phyloP scores from a whole-genome alignment of 2,797 vertebrate genomes.

The Apogon talboti region DNA sequence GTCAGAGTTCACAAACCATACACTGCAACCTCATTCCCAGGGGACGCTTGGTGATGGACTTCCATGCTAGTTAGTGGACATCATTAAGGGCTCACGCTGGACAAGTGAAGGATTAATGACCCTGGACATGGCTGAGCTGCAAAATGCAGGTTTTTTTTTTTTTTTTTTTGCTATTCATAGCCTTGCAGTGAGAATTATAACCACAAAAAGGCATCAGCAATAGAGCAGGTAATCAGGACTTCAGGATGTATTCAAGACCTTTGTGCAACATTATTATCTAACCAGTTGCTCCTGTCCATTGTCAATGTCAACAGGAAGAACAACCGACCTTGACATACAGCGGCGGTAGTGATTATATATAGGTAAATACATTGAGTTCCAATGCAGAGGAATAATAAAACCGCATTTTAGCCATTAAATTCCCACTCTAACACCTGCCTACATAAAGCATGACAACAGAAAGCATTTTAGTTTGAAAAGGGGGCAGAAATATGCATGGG shows the following conservation, averaged over 20 bases:
- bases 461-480: conserved; percentile 38
- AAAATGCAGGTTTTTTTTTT: neutral
- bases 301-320: neutral
- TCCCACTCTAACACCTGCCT: conserved; percentile 20
- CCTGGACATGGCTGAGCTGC: conserved; percentile 15
- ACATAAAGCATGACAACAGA: conserved; percentile 33
- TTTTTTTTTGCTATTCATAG: neutral
- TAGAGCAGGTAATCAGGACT: neutral
- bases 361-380: conserved; percentile 6
- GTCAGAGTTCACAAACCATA: conserved; percentile 70
- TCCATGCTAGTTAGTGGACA: conserved; percentile 62
- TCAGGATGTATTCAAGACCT: conserved; percentile 5
- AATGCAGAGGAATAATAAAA: conserved; percentile 23
- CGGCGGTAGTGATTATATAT: conserved; percentile 10
- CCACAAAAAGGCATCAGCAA: neutral
- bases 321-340: conserved; percentile 7
- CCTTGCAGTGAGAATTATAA: conserved; percentile 6
- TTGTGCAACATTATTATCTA: conserved; percentile 6
- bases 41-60: conserved; percentile 68
- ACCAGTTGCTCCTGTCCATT: conserved; percentile 1
- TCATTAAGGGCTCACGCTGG: conserved; percentile 58
- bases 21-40: conserved; percentile 73
- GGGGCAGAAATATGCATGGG: conserved; percentile 27
- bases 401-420: conserved; percentile 24
- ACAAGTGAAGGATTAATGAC: conserved; percentile 54